phyloP scores from a whole-genome alignment of 2,888 invertebrate genomes.

The Mythimna pallens region DNA sequence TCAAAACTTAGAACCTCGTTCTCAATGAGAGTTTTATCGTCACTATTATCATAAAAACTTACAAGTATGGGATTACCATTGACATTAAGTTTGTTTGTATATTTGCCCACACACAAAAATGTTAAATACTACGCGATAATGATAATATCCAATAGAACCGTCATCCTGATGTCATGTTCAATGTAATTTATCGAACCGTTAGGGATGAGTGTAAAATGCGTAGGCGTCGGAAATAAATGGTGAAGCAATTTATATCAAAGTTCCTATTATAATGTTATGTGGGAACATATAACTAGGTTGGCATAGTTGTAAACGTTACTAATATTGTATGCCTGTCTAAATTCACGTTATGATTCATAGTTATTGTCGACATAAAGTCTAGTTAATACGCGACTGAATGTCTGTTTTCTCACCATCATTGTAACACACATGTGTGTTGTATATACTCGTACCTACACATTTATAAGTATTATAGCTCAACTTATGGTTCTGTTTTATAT shows the following conservation, averaged over 20 bases:
- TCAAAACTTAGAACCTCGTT: slow-evolving; percentile 1
- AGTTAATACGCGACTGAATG: slow-evolving; percentile 33
- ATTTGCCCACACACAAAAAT: slow-evolving; percentile 39
- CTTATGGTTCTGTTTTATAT: neutral
- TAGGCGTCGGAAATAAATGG: slow-evolving; percentile 54
- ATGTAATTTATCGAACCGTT: slow-evolving; percentile 48
- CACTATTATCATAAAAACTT: slow-evolving; percentile 29
- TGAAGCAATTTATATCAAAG: slow-evolving; percentile 40
- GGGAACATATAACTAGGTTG: slow-evolving; percentile 26
- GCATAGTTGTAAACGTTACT: slow-evolving; percentile 39
- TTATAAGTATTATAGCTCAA: neutral
- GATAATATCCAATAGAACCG: slow-evolving; percentile 52
- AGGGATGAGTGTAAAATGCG: slow-evolving; percentile 53
- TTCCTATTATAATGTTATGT: slow-evolving; percentile 45
- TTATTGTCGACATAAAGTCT: slow-evolving; percentile 52
- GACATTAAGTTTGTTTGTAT: slow-evolving; percentile 34
- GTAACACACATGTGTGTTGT: no score
- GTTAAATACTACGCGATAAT: slow-evolving; percentile 48
- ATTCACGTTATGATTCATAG: slow-evolving; percentile 48
- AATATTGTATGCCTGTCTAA: slow-evolving; percentile 48
- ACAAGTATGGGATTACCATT: slow-evolving; percentile 34
- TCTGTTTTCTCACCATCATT: slow-evolving; percentile 28
- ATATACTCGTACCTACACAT: neutral
- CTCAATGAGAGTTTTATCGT: slow-evolving; percentile 19
- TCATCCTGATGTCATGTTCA: slow-evolving; percentile 60